Base-by-base conservation (phyloP, 1,140 invertebrate species). In the Leptestheria dahalacensis region DNA sequence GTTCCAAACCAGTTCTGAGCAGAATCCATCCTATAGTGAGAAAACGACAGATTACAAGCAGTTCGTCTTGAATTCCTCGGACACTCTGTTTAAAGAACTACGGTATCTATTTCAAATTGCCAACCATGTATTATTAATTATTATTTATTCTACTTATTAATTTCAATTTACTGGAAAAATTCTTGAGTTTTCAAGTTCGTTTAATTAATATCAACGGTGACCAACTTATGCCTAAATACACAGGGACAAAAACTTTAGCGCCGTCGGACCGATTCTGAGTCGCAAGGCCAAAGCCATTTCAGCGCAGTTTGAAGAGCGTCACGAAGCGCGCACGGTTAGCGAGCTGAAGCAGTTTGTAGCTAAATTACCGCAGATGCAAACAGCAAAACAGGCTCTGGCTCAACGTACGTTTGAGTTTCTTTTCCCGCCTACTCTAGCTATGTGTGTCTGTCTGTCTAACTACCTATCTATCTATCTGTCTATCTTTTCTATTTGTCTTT, bases 321-420 rank as follows among this genome's bases (percentile, higher is more conserved):
- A 89, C 69, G 79, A 80, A 24, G 85, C 90, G 46, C 91, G 91
- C 70, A 86, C 89, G 12, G 83, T 97, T 23, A 83, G 88, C 68
- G 90, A 97, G 73, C 90, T 97, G 68, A 95, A 94, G 72, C 82
- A 87, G 65, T 92, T 96, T 75, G 93, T 97, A 3, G 83, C 88
- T 11, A 84, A 85, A 63, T 74, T 97, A 60, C 92, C 91, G 1
- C 82, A 91, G 63, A 82, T 97, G 73, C 75, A 95, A 68, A 82
- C 82, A n/a, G 83, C 85, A 26, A 93, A 95, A 68, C 82, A 88
- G 68, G 78, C 86, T 9, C 72, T 96, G 11, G 82, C 84, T 12
- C 84, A 78, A 61, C 80, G 79, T 82, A 71, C 72, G 73, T 74
- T 15, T 18, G n/a, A 9, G n/a, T 57, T 57, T 41, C 23, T 24